A percentile compares a stretch with the other conserved stretches of the same genome.
phyloP scores from a whole-genome alignment of 2,888 invertebrate genomes.

The Sarcophaga variegata region DNA sequence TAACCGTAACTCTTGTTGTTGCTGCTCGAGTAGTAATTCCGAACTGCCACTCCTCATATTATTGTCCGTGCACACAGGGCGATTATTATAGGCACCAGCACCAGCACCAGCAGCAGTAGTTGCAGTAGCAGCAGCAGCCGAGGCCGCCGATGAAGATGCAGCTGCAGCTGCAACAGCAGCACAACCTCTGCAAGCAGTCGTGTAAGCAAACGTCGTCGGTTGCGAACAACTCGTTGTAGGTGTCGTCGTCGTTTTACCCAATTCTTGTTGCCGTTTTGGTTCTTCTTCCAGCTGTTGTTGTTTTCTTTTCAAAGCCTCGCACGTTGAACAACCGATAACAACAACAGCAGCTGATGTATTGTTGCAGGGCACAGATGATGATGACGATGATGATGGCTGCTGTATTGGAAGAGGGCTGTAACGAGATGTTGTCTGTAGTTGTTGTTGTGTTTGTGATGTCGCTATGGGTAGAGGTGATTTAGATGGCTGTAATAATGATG shows the following conservation, averaged over 20 bases:
- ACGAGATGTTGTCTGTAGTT: conserved; percentile 11
- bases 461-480: background rate
- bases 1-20: conserved; percentile 87
- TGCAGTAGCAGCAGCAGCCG: conserved; percentile 59
- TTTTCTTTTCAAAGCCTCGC: conserved; percentile 65
- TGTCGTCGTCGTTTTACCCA: conserved; percentile 63
- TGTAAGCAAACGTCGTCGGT: conserved; percentile 68
- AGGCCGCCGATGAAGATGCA: conserved; percentile 58
- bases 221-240: conserved; percentile 50
- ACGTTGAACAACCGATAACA: conserved; percentile 62
- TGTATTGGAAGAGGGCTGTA: conserved; percentile 18
- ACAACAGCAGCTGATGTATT: conserved; percentile 56
- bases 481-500: background rate
- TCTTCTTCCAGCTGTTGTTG: conserved; percentile 66
- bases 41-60: conserved; percentile 90
- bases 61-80: conserved; percentile 81
- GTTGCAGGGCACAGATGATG: conserved; percentile 40
- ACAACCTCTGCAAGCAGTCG: conserved; percentile 68
- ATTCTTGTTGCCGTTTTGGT: conserved; percentile 68
- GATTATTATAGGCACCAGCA: conserved; percentile 74
- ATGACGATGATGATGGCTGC: conserved; percentile 25
- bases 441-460: background rate
- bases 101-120: conserved; percentile 71
- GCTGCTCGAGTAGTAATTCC: conserved; percentile 89
- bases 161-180: conserved; percentile 64